Base-by-base conservation (phyloP, 1,140 invertebrate genomes). In the Drosophila virilis region DNA sequence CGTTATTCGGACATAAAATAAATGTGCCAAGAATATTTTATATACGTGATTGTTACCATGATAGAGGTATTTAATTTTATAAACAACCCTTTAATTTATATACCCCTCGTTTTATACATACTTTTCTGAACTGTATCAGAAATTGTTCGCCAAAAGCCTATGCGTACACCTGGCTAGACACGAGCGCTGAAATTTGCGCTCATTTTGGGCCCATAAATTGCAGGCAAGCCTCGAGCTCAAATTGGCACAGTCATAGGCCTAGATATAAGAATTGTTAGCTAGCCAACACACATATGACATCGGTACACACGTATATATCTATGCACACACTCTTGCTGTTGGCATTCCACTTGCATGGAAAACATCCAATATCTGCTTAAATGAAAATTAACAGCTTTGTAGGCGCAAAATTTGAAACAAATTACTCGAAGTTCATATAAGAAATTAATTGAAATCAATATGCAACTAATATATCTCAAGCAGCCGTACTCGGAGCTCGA, bases 191-290 rank as follows among this genome's bases (percentile, higher is more conserved):
- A 84, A 73, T 79, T 83, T 79, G 77, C 80, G 73, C 77, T 83
- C 80, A 83, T 83, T 83, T 70, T 57, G 66, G 80, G 61, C 72
- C 69, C 76, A 83, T 84, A 84, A 83, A 83, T 83, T 83, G 80
- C 72, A 48, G 67, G 33, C 80, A 71, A 83, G 58, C 71, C 80
- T 66, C 10, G 42, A 37, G 12, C 28, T 38, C 15, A 60, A 43
- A 62, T 37, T 37, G 22, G 8, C 9, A 4, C 43, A 43, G 17
- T 13, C 38, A 54, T 59, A 57, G 68, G 35, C 51, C 12, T 51
- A 17, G 64, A 35, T 40, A 54, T 71, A 43, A 10, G 3, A 71
- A 50, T 42, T 65, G 48, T 70, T 61, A 55, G 40, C 28, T 35
- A 42, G 42, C 33, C 37, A 64, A 65, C 17, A 7, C 13, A 22